Evolutionary conservation across 2,113 vertebrate species (phyloP).

Genomic region (Myiozetetes cayanensis): DNA sequence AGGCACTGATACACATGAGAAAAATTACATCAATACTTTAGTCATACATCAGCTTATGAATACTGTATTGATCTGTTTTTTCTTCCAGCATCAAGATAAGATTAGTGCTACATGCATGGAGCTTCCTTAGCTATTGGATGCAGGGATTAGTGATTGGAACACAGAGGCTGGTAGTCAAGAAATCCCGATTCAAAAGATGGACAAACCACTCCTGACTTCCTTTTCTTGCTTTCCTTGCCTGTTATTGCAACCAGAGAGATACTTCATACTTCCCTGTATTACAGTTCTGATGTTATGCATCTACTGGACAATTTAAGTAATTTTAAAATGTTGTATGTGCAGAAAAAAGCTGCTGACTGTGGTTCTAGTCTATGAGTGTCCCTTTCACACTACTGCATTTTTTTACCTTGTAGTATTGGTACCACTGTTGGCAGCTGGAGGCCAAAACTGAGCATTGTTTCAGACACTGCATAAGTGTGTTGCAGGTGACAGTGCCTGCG

Average conservation of each 20-base stretch:
- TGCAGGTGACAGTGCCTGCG: accelerated
- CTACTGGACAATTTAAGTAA: not conserved
- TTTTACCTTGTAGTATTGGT: not conserved
- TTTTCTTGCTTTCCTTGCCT: not conserved
- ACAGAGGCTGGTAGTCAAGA: not conserved
- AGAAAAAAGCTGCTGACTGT: not conserved
- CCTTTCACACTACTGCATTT: not conserved
- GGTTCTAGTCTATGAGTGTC: not conserved
- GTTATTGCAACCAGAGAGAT: not conserved
- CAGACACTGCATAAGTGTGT: not conserved
- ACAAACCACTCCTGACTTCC: not conserved
- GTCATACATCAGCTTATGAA: constrained; percentile 22
- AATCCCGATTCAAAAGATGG: not conserved
- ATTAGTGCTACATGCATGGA: not conserved
- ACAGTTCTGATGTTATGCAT: not conserved
- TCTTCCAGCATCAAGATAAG: constrained; percentile 2
- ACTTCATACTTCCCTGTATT: not conserved
- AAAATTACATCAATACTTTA: constrained; percentile 8
- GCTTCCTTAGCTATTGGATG: not conserved
- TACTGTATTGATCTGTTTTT: constrained; percentile 37
- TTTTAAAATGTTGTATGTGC: not conserved
- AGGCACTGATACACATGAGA: not conserved
- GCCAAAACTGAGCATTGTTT: not conserved
- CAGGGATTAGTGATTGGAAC: not conserved
- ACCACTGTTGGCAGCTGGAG: not conserved